phyloP scores from a whole-genome alignment of 2,113 vertebrate species.

The Cyprinodon brontotheroides region DNA sequence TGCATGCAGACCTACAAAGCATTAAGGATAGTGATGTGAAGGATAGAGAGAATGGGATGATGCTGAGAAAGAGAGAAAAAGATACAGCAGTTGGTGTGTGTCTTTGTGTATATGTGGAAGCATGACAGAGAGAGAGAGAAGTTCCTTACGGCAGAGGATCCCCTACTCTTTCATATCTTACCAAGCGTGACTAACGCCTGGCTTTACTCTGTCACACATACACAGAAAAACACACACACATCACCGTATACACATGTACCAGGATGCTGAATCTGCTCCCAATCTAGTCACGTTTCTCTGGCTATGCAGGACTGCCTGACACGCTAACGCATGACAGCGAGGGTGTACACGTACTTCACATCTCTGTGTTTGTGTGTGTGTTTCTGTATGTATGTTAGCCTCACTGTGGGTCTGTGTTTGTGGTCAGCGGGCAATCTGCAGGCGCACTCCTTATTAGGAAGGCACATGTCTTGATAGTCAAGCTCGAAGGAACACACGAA shows the following conservation, averaged over 20 bases:
- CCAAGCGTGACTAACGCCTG: constrained; percentile 71
- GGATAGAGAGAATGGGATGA: constrained; percentile 39
- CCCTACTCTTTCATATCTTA: constrained; percentile 75
- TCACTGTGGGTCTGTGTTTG: constrained; percentile 2
- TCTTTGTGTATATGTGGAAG: background rate
- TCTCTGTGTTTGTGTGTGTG: background rate
- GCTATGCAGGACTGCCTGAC: constrained; percentile 56
- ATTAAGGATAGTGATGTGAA: constrained; percentile 31
- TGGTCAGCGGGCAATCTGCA: constrained; percentile 38
- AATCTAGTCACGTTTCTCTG: constrained; percentile 62
- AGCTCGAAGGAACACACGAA: constrained; percentile 29
- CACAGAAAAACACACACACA: constrained; percentile 29
- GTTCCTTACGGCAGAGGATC: constrained; percentile 71
- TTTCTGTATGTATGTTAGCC: background rate
- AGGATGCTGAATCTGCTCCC: constrained; percentile 66
- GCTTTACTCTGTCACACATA: constrained; percentile 45
- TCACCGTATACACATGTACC: constrained; percentile 40
- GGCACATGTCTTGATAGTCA: constrained; percentile 15
- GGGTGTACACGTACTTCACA: background rate
- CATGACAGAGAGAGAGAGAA: constrained; percentile 41
- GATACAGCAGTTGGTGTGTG: constrained; percentile 52
- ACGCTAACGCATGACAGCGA: constrained; percentile 63
- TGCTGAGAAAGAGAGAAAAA: constrained; percentile 23
- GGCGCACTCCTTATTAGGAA: constrained; percentile 53
- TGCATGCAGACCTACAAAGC: constrained; percentile 28